These are phyloP conservation scores for Scolopax mira DNA, from an alignment of 2,113 vertebrate genomes.

Conservation along the genomic window DNA sequence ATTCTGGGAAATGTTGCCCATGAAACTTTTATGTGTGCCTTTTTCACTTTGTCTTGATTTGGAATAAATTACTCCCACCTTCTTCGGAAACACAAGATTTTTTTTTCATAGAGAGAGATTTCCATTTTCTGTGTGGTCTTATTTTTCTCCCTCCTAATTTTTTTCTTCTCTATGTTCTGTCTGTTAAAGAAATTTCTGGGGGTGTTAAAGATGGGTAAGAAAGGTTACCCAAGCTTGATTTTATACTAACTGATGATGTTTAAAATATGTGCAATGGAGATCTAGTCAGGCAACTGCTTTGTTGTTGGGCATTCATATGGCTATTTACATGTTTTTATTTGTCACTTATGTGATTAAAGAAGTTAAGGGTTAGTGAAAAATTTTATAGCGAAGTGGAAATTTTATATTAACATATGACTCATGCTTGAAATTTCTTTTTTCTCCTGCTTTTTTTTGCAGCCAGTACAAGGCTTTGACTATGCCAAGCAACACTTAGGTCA, in stretches of 20 bases:
- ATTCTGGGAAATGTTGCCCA: background rate
- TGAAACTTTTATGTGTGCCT: background rate
- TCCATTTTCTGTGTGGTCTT: background rate
- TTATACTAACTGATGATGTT: background rate
- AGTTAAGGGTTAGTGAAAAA: background rate
- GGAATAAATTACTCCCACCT: background rate
- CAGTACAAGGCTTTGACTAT: slow-evolving; percentile 98
- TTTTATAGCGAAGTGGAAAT: background rate
- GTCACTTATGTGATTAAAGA: background rate
- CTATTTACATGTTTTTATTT: background rate
- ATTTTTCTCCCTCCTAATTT: background rate
- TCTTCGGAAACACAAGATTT: background rate
- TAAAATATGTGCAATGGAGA: background rate
- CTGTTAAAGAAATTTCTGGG: background rate
- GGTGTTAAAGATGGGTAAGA: background rate
- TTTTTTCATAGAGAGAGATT: background rate
- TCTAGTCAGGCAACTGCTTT: background rate
- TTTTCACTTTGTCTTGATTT: background rate
- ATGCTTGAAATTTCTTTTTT: background rate
- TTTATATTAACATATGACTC: background rate
- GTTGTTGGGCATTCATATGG: background rate
- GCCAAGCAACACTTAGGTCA: slow-evolving; percentile 97
- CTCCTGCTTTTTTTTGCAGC: slow-evolving; percentile 71
- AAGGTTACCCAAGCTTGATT: background rate
- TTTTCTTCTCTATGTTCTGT: background rate